A percentile compares a stretch with the other conserved stretches of the same genome.
phyloP scores from a whole-genome alignment of 2,888 invertebrate species.

The Dolomedes plantarius region DNA sequence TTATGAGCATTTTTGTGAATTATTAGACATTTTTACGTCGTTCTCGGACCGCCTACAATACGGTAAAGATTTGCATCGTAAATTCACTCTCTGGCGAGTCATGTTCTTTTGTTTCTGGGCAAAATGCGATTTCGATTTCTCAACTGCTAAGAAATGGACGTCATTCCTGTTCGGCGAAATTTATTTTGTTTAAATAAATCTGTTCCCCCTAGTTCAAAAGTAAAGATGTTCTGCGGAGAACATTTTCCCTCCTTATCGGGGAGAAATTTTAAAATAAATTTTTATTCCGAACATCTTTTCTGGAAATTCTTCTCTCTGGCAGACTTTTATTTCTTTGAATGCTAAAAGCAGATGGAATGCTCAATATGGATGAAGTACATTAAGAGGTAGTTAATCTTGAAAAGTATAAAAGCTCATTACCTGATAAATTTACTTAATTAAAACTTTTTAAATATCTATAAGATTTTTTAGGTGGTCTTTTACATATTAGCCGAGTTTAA shows the following conservation, averaged over 20 bases:
- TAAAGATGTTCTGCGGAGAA: not conserved
- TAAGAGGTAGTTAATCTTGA: not conserved
- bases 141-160: slow-evolving; percentile 33
- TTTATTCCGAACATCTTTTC: not conserved
- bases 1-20: slow-evolving; percentile 31
- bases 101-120: slow-evolving; percentile 41
- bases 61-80: slow-evolving; percentile 44
- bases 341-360: not conserved
- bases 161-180: slow-evolving; percentile 37
- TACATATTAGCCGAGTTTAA: no score
- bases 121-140: slow-evolving; percentile 29
- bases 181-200: slow-evolving; percentile 44
- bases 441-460: not conserved
- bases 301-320: not conserved
- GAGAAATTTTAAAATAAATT: not conserved
- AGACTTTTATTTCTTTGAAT: not conserved
- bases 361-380: not conserved
- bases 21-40: slow-evolving; percentile 34
- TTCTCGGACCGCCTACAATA: slow-evolving; percentile 1
- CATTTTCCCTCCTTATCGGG: not conserved
- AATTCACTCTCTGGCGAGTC: slow-evolving; percentile 37
- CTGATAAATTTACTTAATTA: not conserved
- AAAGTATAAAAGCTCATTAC: not conserved
- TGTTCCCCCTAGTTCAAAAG: not conserved
- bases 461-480: not conserved